Percentiles rank a stretch among this genome's conserved stretches.
These are phyloP conservation scores for Amphipoea oculea DNA, from an alignment of 2,888 invertebrate species.

Conservation along the genomic window DNA sequence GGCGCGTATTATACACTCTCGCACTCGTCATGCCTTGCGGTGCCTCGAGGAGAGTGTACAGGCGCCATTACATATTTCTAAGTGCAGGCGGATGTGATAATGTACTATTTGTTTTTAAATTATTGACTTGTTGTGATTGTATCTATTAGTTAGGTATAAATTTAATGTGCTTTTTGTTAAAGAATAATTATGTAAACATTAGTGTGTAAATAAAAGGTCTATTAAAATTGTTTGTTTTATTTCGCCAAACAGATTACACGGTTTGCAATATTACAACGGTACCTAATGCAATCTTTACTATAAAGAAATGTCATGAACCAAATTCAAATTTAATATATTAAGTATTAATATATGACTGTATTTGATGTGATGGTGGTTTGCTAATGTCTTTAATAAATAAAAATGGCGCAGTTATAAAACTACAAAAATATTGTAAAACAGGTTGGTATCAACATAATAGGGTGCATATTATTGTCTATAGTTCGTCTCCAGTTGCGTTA, in stretches of 20 bases:
- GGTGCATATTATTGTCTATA: background rate
- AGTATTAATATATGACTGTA: background rate
- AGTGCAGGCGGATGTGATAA: conserved; percentile 66
- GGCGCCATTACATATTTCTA: conserved; percentile 49
- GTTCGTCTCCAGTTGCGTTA: background rate
- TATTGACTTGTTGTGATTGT: conserved; percentile 68
- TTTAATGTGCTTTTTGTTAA: conserved; percentile 58
- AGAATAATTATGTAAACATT: conserved; percentile 61
- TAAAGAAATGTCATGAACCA: background rate
- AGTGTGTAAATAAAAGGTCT: conserved; percentile 66
- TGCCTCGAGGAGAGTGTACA: too few relatives aligned
- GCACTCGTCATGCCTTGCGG: too few relatives aligned
- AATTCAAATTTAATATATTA: background rate
- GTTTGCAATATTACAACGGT: too few relatives aligned
- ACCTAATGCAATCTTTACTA: background rate
- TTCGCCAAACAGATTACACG: conserved; percentile 15
- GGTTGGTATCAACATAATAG: background rate
- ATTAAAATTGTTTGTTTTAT: conserved; percentile 53
- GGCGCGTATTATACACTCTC: too few relatives aligned
- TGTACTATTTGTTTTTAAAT: conserved; percentile 64
- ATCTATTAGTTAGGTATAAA: conserved; percentile 63
- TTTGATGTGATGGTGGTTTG: background rate
- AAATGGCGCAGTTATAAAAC: conserved; percentile 6
- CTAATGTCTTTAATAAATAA: background rate
- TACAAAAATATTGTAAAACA: background rate